These are phyloP conservation scores for Onthophagus sagittarius DNA, from an alignment of 2,888 invertebrate species.

Conservation along the genomic window DNA sequence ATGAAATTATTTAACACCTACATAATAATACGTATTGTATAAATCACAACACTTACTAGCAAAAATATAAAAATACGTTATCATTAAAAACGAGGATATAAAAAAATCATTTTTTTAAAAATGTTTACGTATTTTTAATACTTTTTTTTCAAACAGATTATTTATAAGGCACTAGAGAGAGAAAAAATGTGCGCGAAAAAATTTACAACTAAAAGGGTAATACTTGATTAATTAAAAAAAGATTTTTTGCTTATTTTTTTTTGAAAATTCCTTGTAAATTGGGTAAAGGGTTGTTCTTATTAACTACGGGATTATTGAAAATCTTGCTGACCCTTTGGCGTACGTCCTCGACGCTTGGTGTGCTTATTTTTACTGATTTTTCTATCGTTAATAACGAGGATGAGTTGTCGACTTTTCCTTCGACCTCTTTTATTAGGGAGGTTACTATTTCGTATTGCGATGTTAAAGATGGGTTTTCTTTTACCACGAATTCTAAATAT, in stretches of 20 bases:
- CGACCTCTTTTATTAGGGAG: constrained; percentile 54
- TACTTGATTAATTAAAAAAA: not conserved
- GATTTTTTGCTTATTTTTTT: constrained; percentile 42
- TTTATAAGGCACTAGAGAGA: constrained; percentile 22
- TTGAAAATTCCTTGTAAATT: constrained; percentile 50
- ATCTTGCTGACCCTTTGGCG: constrained; percentile 58
- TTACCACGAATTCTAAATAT: constrained; percentile 50
- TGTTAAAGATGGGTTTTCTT: constrained; percentile 47
- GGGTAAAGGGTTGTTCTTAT: constrained; percentile 44
- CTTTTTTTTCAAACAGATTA: not conserved
- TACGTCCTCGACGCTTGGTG: constrained; percentile 59
- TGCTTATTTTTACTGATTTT: constrained; percentile 37
- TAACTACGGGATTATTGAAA: constrained; percentile 49
- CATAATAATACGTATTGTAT: constrained; percentile 14
- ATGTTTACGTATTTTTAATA: constrained; percentile 10
- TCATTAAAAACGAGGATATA: too few species aligned
- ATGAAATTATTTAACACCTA: not conserved
- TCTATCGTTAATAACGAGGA: constrained; percentile 27
- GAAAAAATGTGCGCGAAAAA: constrained; percentile 6
- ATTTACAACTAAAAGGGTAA: not conserved
- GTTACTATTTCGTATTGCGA: constrained; percentile 52
- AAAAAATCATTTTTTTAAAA: not conserved
- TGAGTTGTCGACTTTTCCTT: constrained; percentile 46
- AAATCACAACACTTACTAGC: constrained; percentile 30
- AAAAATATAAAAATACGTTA: constrained; percentile 22